A percentile compares a stretch with the other conserved stretches of the same genome.
Conservation (phyloP, 2,113 vertebrate species). For the Forbesichthys papilliferus region DNA sequence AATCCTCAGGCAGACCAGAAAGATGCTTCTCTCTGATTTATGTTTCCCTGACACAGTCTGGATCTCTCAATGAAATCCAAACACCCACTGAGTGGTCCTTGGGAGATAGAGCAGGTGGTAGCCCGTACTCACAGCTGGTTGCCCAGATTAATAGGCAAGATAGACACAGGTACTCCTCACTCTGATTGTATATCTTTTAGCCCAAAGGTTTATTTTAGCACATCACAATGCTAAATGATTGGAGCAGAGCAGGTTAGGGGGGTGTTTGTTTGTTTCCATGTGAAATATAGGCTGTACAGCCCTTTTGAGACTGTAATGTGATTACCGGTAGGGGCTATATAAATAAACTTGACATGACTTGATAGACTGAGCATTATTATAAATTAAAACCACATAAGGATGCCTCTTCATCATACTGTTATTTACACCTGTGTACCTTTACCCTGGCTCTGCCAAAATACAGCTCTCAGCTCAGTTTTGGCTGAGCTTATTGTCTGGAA, state of each 20-base stretch:
- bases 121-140: slow-evolving; percentile 72
- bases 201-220: slow-evolving; percentile 60
- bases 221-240: slow-evolving; percentile 51
- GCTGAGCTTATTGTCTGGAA: too few relatives aligned
- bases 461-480: too few relatives aligned
- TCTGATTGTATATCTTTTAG: slow-evolving; percentile 62
- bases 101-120: slow-evolving; percentile 64
- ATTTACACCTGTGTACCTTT: too few relatives aligned
- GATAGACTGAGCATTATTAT: slow-evolving; percentile 39
- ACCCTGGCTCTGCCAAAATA: too few relatives aligned
- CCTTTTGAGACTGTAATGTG: too few relatives aligned
- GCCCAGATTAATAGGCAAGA: slow-evolving; percentile 80
- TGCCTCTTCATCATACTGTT: slow-evolving; percentile 11
- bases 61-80: slow-evolving; percentile 69
- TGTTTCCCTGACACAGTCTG: slow-evolving; percentile 49
- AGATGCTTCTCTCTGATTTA: slow-evolving; percentile 48
- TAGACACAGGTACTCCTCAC: slow-evolving; percentile 72
- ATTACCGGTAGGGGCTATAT: too few relatives aligned
- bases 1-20: slow-evolving; percentile 37
- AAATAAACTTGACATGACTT: too few relatives aligned
- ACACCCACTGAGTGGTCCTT: slow-evolving; percentile 60
- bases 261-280: too few relatives aligned
- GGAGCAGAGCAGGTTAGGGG: not conserved
- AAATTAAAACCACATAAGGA: slow-evolving; percentile 64
- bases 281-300: too few relatives aligned